Base-by-base conservation (phyloP, 2,888 invertebrate genomes). In the Eristalinus aeneus region DNA sequence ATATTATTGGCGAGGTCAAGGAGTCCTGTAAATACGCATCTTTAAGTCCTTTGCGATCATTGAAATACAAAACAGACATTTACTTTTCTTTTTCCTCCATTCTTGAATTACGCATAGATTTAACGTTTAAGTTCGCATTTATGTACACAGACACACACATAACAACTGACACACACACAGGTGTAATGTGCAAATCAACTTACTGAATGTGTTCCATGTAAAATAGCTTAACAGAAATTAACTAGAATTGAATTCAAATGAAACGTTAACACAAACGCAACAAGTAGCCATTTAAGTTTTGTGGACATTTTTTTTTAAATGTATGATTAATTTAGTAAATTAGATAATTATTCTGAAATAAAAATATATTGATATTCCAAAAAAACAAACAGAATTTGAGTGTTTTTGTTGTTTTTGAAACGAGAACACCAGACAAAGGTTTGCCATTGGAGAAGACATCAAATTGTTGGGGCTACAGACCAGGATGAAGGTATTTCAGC, bases 1-100 rank as follows among this genome's bases (percentile, higher is more conserved):
- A 39, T 39, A 39, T 39, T n/a, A 6, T 39, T 8, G 2, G 16
- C 6, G 46, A 88, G 88, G 85, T 84, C 80, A 74, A 87, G 88
- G 86, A 46, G 4, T 46, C 1, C 16, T 46, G 46, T 46, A 46
- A 1, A 46, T 46, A 46, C 46, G 6, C 16, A n/a, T 39, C 39
- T 39, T 39, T 12, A 6, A 39, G 11, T n/a, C n/a, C n/a, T n/a
- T 16, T 39, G 10, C 34, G 34, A 46, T 8, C 16, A 46, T 8
- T 46, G 46, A 46, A 46, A 46, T 46, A 46, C 46, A 46, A 16
- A 8, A 27, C 27, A 27, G 5, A 27, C 27, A 27, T 27, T 27
- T 27, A 3, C 27, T 0, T 16, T 46, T 46, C 46, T 46, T 46
- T 46, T 46, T 46, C 8, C 27, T 27, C 27, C 27, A 3, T 27